Base-by-base conservation (phyloP, 2,888 invertebrate species). In the Megamerina dolium region DNA sequence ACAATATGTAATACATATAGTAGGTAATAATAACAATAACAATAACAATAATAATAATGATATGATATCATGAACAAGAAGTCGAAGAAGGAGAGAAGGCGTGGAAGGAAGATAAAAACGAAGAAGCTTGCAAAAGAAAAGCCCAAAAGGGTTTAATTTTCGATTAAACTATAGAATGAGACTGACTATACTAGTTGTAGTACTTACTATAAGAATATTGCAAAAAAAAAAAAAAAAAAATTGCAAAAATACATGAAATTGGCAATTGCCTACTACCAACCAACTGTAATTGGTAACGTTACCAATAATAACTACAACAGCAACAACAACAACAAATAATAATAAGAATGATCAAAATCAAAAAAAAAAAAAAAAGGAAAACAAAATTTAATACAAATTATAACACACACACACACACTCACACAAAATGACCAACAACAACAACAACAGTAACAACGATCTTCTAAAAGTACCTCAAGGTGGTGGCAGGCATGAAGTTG, bases 91-190 rank as follows among this genome's bases (percentile, higher is more conserved):
- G 27, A 18, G 29, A 27, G 4, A 20, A 21, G 9, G 6, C 18
- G 30, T 20, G 16, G 32, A 31, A 39, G 19, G 29, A 17, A 36
- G 23, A 36, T 4, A 21, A 14, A 12, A 12, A 36, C 10, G 17
- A 10, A 9, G 16, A n/a, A 13, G 13, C 27, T 27, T 10, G 18
- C 13, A 23, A 27, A 16, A 29, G 10, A 53, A 50, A 58, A 53
- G 60, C 58, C 58, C 60, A 51, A 56, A 57, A 57, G 59, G 60
- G 58, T 63, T 61, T 60, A 61, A 61, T 61, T 61, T 63, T 57
- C 55, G 61, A 61, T 61, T 60, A 61, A 63, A 36, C 31, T 36
- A n/a, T 16, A 26, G 12, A n/a, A 51, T 14, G 16, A 20, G n/a
- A n/a, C n/a, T n/a, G n/a, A n/a, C n/a, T n/a, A n/a, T n/a, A n/a